phyloP scores from a whole-genome alignment of 2,888 invertebrate species.

The Synergus umbraculus region DNA sequence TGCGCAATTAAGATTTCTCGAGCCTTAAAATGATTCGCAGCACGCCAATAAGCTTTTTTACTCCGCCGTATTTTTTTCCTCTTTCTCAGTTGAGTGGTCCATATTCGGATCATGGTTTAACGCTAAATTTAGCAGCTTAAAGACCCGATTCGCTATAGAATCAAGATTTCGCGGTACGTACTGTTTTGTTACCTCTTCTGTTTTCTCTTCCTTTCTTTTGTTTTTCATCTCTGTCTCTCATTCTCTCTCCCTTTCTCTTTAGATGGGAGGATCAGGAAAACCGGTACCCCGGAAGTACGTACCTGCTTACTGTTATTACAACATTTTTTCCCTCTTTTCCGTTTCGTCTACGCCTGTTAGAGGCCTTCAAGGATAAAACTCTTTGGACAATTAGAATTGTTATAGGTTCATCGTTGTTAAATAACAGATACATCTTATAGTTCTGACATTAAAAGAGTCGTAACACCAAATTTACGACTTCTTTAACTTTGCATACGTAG shows the following conservation, averaged over 20 bases:
- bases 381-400: slow-evolving; percentile 2
- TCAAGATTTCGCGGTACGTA: not conserved
- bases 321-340: slow-evolving; percentile 5
- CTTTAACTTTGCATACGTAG: not conserved
- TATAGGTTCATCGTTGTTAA: slow-evolving; percentile 4
- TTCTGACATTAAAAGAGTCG: slow-evolving; percentile 5
- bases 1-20: slow-evolving; percentile 26
- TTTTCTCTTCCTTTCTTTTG: slow-evolving; percentile 27
- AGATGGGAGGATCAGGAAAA: slow-evolving; percentile 25
- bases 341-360: not conserved
- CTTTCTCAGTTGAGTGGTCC: slow-evolving; percentile 15
- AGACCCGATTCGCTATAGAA: not conserved
- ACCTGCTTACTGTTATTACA: slow-evolving; percentile 18
- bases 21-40: not conserved
- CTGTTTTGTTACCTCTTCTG: slow-evolving; percentile 14
- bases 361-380: not conserved
- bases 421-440: slow-evolving; percentile 8
- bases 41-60: not conserved
- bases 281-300: slow-evolving; percentile 27
- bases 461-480: not conserved
- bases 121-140: slow-evolving; percentile 29
- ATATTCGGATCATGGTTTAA: not conserved
- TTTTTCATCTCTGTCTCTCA: not conserved
- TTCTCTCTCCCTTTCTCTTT: not conserved
- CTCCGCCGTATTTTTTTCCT: not conserved